Base-by-base conservation (phyloP, 2,113 vertebrate species). In the Pseudorectes ferrugineus region DNA sequence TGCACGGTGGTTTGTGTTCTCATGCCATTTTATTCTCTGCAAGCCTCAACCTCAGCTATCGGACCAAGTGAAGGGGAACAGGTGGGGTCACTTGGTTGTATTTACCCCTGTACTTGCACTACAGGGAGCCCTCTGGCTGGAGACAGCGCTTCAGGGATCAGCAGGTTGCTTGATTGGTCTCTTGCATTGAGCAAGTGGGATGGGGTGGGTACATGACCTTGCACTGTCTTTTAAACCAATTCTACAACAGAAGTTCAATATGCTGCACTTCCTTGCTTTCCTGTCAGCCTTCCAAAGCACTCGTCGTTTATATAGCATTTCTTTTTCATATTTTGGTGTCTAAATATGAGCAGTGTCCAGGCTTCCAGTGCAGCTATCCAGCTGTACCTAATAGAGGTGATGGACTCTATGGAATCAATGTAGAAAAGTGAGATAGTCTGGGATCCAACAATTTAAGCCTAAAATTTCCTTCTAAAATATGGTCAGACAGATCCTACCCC, bases 1-100 rank as follows among this genome's bases (percentile, higher is more conserved):
- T 57, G 28, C 49, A 11, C 0, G 0, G 17, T 28, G 14, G 13
- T 65, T 72, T 68, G 55, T 46, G 10, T 40, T 79, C 63, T 76
- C 22, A 23, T 18, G 17, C 5, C 17, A n/a, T 7, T 78, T 62
- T 21, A 49, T 48, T 25, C 22, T 63, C 22, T 65, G 18, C 10
- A 51, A 51, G 13, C 35, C 18, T 76, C 61, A 83, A 24, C 7
- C 28, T 82, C 49, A 28, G 31, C 20, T 21, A 31, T 4, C 0
- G 0, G 13, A n/a, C 19, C 11, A 29, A 21, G 6, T 29, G 25
- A 36, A 73, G 20, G 33, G 16, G 14, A 85, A 25, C 0, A 2
- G 9, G 10, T n/a, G 31, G 9, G 21, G 29, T 29, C 26, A 1
- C 16, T 45, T 76, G 26, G 4, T 9, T 45, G 11, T 55, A 28